A percentile compares a stretch with the other conserved stretches of the same genome.
These are phyloP conservation scores for Anthrax anthrax DNA, from an alignment of 2,888 invertebrate species.

Conservation along the genomic window DNA sequence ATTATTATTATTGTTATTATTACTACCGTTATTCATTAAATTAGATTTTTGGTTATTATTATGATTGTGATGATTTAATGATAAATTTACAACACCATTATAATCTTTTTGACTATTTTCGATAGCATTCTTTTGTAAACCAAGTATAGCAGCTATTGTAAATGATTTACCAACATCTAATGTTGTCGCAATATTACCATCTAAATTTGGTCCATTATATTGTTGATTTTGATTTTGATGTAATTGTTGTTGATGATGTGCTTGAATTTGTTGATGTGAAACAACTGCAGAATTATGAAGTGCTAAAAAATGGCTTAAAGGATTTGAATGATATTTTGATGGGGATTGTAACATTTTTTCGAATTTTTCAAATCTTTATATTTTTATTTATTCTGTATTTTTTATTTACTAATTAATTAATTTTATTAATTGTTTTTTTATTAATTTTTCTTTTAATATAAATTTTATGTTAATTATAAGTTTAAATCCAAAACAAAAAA, in stretches of 20 bases:
- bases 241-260: constrained; percentile 11
- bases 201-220: background rate
- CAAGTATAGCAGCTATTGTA: constrained; percentile 78
- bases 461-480: no score
- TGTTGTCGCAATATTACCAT: constrained; percentile 23
- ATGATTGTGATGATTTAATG: constrained; percentile 22
- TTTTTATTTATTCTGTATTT: no score
- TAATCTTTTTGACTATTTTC: constrained; percentile 21
- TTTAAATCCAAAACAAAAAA: no score
- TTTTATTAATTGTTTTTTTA: no score
- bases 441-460: no score
- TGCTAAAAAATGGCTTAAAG: constrained; percentile 34
- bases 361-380: background rate
- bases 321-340: constrained; percentile 35
- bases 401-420: no score
- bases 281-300: constrained; percentile 24
- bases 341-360: constrained; percentile 34
- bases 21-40: constrained; percentile 12
- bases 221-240: constrained; percentile 3
- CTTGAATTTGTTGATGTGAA: constrained; percentile 11
- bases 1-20: constrained; percentile 14
- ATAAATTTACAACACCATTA: constrained; percentile 34
- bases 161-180: constrained; percentile 53
- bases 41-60: constrained; percentile 11
- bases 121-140: constrained; percentile 41